These are phyloP conservation scores for Drosophila nebulosa DNA, from an alignment of 1,140 invertebrate genomes.

Conservation along the genomic window DNA sequence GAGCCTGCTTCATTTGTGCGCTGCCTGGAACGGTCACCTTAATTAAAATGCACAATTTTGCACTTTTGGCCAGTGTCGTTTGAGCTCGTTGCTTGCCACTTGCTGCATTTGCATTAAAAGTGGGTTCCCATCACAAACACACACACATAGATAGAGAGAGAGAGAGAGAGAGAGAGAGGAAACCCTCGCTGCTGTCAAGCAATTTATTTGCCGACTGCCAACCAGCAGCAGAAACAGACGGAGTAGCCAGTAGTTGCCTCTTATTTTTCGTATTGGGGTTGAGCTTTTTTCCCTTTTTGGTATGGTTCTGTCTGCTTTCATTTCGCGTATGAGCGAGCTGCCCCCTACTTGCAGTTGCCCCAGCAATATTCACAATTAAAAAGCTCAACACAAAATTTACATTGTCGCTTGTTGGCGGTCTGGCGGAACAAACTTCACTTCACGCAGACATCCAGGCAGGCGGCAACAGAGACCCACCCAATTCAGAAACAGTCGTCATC, in stretches of 20 bases:
- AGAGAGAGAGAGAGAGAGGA: background rate
- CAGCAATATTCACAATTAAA: slow-evolving; percentile 74
- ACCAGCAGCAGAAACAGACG: background rate
- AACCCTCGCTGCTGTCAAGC: slow-evolving; percentile 48
- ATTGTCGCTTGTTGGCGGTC: slow-evolving; percentile 43
- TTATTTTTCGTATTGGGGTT: slow-evolving; percentile 49
- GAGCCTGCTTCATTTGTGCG: slow-evolving; percentile 28
- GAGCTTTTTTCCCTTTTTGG: slow-evolving; percentile 57
- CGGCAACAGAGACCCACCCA: too few species aligned
- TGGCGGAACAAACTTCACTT: slow-evolving; percentile 48
- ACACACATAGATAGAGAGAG: background rate
- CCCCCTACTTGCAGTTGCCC: background rate
- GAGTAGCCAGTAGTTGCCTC: slow-evolving; percentile 9
- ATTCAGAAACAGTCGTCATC: slow-evolving; percentile 33
- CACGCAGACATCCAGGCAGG: background rate
- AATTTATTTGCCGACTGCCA: slow-evolving; percentile 73
- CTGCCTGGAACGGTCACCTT: slow-evolving; percentile 64
- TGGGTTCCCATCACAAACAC: background rate
- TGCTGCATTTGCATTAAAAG: slow-evolving; percentile 79
- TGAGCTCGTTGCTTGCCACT: slow-evolving; percentile 16
- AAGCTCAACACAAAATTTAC: slow-evolving; percentile 80
- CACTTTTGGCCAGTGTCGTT: slow-evolving; percentile 66
- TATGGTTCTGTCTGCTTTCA: slow-evolving; percentile 65
- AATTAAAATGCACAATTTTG: slow-evolving; percentile 80
- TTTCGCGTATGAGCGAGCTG: slow-evolving; percentile 64